Conservation (phyloP, 2,888 invertebrate genomes). For the Rutpela maculata region DNA sequence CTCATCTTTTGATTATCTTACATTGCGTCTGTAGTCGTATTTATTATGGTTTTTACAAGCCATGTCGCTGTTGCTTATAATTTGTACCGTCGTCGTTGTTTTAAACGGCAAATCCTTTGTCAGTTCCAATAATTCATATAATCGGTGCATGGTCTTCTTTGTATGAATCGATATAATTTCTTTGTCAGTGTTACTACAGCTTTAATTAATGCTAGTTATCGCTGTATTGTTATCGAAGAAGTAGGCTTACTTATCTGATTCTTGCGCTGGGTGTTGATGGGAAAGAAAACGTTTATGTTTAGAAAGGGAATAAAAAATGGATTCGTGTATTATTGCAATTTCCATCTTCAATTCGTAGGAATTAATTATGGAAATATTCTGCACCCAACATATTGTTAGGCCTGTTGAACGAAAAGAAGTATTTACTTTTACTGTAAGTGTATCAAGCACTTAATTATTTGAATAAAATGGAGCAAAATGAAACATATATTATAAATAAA, state of each 20-base stretch:
- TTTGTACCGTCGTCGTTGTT: constrained; percentile 45
- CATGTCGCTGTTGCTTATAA: constrained; percentile 46
- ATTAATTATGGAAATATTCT: too few species aligned
- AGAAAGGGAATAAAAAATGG: background rate
- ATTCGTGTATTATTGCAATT: background rate
- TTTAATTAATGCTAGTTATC: constrained; percentile 40
- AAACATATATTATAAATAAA: too few species aligned
- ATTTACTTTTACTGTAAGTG: too few species aligned
- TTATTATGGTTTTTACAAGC: constrained; percentile 49
- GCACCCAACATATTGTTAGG: too few species aligned
- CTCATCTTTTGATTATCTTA: constrained; percentile 43
- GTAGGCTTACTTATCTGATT: constrained; percentile 26
- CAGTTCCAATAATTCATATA: constrained; percentile 44
- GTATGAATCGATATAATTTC: constrained; percentile 44
- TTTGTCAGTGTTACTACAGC: constrained; percentile 37
- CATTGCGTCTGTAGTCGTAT: constrained; percentile 38
- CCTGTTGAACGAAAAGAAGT: too few species aligned
- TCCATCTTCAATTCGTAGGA: background rate
- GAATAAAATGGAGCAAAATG: too few species aligned
- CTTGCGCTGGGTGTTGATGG: constrained; percentile 27
- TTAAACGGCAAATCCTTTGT: constrained; percentile 46
- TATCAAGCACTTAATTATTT: too few species aligned
- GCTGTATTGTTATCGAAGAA: constrained; percentile 32
- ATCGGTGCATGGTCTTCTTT: constrained; percentile 40
- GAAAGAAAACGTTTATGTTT: constrained; percentile 8